Evolutionary conservation across 2,797 vertebrate species (phyloP).

Genomic region (Chrysolophus pictus): DNA sequence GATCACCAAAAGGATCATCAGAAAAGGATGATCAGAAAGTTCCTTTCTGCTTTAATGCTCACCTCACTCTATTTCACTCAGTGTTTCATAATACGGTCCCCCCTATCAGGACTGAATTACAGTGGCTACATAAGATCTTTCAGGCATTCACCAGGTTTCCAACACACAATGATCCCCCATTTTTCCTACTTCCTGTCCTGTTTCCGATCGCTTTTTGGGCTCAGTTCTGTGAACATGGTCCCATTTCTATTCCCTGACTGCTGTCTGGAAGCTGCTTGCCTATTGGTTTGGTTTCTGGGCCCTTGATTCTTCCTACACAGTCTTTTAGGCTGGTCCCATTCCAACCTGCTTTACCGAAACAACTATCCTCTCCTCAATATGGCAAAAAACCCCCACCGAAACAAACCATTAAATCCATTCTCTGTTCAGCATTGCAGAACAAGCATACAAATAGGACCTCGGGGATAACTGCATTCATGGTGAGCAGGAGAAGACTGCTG

Average conservation of each 20-base stretch:
- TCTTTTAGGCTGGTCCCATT: conserved; percentile 16
- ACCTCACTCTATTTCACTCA: neutral
- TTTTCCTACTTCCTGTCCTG: neutral
- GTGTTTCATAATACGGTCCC: neutral
- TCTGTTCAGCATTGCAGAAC: neutral
- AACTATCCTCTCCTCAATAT: neutral
- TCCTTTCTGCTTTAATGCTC: conserved; percentile 11
- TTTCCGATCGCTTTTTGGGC: neutral
- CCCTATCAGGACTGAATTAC: neutral
- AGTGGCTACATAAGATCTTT: neutral
- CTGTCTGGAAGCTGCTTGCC: neutral
- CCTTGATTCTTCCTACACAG: neutral
- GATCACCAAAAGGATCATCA: neutral
- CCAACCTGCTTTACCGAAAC: conserved; percentile 12
- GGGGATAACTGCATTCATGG: neutral
- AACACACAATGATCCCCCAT: neutral
- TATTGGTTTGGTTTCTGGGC: conserved; percentile 6
- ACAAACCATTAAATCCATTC: neutral
- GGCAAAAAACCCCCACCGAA: neutral
- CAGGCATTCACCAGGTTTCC: neutral
- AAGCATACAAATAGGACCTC: neutral
- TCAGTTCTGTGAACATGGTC: neutral
- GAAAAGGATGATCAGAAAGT: neutral
- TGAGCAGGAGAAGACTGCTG: neutral
- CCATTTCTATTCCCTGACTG: conserved; percentile 27